Percentiles rank a stretch among this genome's conserved stretches.
Evolutionary conservation across 2,797 vertebrate genomes (phyloP).

Genomic region (Galago senegalensis): DNA sequence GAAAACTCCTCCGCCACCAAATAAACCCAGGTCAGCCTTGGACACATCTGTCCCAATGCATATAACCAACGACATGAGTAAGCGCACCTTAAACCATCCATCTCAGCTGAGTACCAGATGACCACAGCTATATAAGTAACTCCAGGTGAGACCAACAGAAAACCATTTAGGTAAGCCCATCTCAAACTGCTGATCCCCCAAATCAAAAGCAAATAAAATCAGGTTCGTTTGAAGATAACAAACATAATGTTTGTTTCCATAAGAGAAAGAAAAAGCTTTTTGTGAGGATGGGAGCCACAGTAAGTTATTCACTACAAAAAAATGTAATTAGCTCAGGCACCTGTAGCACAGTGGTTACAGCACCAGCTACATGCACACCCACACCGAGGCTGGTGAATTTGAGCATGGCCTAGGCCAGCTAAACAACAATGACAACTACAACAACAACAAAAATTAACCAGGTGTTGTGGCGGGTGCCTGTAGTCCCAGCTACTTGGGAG

Average conservation of each 20-base stretch:
- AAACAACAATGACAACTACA: no score
- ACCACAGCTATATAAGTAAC: not conserved
- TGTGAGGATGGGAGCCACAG: not conserved
- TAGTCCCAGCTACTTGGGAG: no score
- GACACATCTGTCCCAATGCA: not conserved
- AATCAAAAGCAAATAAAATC: slow-evolving; percentile 43
- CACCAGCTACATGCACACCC: no score
- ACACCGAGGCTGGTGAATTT: no score
- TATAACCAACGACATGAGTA: not conserved
- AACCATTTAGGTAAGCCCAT: not conserved
- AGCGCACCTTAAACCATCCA: not conserved
- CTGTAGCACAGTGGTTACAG: no score
- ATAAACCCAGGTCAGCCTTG: not conserved
- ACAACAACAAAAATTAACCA: no score
- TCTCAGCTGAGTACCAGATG: not conserved
- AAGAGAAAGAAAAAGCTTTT: not conserved
- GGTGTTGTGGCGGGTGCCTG: no score
- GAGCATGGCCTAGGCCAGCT: no score
- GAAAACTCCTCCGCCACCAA: not conserved
- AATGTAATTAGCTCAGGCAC: not conserved
- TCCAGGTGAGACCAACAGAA: slow-evolving; percentile 5
- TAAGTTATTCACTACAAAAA: not conserved
- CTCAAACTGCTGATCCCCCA: not conserved
- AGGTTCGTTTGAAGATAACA: not conserved
- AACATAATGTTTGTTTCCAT: not conserved